Evolutionary conservation across 2,113 vertebrate species (phyloP).

Genomic region (Polypterus senegalus): DNA sequence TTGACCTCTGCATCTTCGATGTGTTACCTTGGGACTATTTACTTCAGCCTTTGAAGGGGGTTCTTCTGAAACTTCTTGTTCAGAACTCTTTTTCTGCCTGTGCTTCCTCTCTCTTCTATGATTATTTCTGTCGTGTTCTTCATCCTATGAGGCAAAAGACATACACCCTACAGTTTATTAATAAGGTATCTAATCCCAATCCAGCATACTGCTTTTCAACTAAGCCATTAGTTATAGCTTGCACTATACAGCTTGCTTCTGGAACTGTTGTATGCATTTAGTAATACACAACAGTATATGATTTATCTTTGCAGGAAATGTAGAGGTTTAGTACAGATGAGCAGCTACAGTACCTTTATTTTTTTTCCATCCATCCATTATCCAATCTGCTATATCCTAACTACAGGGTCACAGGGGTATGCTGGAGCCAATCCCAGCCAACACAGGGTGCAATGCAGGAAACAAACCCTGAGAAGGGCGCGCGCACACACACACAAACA

Average conservation of each 20-base stretch:
- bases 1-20: conserved; percentile 20
- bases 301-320: not conserved
- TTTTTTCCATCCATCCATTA: too few relatives aligned
- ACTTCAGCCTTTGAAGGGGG: not conserved
- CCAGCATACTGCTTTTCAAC: conserved; percentile 3
- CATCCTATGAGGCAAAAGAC: conserved; percentile 31
- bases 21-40: not conserved
- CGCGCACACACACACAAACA: too few relatives aligned
- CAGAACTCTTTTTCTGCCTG: conserved; percentile 18
- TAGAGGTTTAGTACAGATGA: too few relatives aligned
- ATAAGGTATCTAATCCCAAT: conserved; percentile 23
- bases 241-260: conserved; percentile 22
- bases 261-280: not conserved
- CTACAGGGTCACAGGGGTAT: too few relatives aligned
- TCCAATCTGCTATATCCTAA: too few relatives aligned
- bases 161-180: conserved; percentile 32
- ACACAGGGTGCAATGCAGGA: too few relatives aligned
- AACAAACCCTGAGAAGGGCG: too few relatives aligned
- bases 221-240: conserved; percentile 22
- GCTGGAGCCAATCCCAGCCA: too few relatives aligned
- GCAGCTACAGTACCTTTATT: too few relatives aligned
- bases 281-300: not conserved
- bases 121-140: conserved; percentile 12
- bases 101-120: conserved; percentile 29
- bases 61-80: conserved; percentile 15